These are phyloP conservation scores for Armadillidium nasatum DNA, from an alignment of 1,140 invertebrate species.

Conservation along the genomic window DNA sequence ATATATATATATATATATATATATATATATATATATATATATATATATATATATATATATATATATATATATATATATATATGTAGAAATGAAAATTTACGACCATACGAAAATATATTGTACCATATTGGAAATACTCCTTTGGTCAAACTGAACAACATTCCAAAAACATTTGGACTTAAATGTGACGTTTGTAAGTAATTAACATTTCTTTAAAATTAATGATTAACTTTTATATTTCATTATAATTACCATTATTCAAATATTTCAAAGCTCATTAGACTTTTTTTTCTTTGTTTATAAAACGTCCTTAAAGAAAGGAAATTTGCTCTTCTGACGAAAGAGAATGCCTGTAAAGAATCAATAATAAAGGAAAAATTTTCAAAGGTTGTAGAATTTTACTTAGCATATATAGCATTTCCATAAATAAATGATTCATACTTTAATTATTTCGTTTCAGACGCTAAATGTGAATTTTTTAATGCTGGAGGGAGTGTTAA, in stretches of 20 bases:
- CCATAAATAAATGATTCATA: background rate
- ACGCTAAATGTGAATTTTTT: conserved; percentile 96
- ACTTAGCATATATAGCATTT: background rate
- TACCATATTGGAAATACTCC: conserved; percentile 88
- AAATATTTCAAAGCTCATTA: background rate
- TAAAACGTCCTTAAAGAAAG: background rate
- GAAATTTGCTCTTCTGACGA: background rate
- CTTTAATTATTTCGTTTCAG: conserved; percentile 55
- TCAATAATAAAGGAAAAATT: background rate
- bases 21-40: no score
- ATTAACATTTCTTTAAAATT: background rate
- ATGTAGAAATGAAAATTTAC: conserved; percentile 55
- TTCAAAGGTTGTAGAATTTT: background rate
- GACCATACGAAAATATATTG: conserved; percentile 72
- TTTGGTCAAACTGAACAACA: conserved; percentile 77
- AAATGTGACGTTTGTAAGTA: conserved; percentile 93
- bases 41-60: no score
- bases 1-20: no score
- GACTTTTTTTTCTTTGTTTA: conserved; percentile 29
- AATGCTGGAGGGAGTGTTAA: conserved; percentile 98
- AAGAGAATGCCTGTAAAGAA: background rate
- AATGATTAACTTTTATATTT: no score
- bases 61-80: conserved; percentile 16
- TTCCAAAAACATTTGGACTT: conserved; percentile 73
- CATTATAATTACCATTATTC: no score